Evolutionary conservation across 2,797 vertebrate species (phyloP).

Genomic region (Melopsittacus undulatus): DNA sequence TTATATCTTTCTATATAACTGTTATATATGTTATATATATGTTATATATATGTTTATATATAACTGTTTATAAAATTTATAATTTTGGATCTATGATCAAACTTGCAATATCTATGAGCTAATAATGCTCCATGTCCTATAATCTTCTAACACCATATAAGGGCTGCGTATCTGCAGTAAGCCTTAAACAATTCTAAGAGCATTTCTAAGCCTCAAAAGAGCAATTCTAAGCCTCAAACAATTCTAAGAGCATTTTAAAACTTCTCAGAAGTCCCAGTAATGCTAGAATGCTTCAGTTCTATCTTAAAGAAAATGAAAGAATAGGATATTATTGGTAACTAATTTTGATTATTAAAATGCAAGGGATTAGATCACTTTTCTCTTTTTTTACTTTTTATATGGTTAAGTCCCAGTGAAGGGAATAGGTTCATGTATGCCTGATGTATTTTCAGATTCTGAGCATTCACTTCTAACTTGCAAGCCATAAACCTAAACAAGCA

Average conservation of each 20-base stretch:
- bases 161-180: background rate
- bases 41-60: too few species aligned
- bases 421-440: background rate
- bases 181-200: background rate
- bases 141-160: background rate
- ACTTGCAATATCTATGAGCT: background rate
- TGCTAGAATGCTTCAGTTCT: background rate
- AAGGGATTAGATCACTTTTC: background rate
- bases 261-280: background rate
- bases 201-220: too few species aligned
- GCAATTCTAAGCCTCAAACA: too few species aligned
- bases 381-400: background rate
- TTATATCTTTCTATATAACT: too few species aligned
- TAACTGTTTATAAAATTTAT: too few species aligned
- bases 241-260: background rate
- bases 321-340: background rate
- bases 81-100: background rate
- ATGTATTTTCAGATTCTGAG: background rate
- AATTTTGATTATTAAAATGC: background rate
- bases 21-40: too few species aligned
- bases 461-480: background rate
- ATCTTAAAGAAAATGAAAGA: background rate
- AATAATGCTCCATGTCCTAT: background rate
- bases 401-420: background rate
- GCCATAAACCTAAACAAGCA: background rate